phyloP scores from a whole-genome alignment of 2,113 vertebrate genomes.

The Hystrix cristata region DNA sequence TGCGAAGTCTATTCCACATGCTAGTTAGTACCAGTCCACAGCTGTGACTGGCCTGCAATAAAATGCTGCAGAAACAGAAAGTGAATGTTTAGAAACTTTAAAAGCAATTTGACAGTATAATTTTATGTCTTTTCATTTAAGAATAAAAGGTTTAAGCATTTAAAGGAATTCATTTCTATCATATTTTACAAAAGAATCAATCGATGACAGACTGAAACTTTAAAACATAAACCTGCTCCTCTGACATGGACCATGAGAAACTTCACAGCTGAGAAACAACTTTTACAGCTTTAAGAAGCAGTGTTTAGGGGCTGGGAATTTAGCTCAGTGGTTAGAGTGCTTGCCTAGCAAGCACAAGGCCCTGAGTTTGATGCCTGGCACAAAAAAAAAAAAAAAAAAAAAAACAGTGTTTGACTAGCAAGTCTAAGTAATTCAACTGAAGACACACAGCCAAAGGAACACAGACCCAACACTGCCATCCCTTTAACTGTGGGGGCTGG shows the following conservation, averaged over 20 bases:
- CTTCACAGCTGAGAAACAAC: background rate
- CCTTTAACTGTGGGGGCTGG: background rate
- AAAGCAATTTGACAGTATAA: constrained; percentile 40
- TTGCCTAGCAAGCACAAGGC: too few species aligned
- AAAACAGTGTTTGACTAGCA: background rate
- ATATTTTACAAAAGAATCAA: constrained; percentile 15
- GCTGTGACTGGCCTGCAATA: background rate
- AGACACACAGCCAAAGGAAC: background rate
- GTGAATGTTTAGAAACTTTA: background rate
- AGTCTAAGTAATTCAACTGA: background rate
- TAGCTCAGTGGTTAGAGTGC: too few species aligned
- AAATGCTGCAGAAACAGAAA: constrained; percentile 47
- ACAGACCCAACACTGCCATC: background rate
- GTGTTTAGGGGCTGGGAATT: background rate
- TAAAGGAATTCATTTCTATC: constrained; percentile 48
- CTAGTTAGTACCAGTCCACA: background rate
- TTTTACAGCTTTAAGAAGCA: background rate
- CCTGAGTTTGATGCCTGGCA: too few species aligned
- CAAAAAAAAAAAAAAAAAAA: too few species aligned
- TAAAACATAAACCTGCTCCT: background rate
- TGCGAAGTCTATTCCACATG: background rate
- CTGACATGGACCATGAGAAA: constrained; percentile 9
- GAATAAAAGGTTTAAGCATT: constrained; percentile 35
- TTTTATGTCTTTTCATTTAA: constrained; percentile 36
- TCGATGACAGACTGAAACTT: background rate